phyloP scores from a whole-genome alignment of 2,888 invertebrate genomes.

The Scaptomyza polygonia region DNA sequence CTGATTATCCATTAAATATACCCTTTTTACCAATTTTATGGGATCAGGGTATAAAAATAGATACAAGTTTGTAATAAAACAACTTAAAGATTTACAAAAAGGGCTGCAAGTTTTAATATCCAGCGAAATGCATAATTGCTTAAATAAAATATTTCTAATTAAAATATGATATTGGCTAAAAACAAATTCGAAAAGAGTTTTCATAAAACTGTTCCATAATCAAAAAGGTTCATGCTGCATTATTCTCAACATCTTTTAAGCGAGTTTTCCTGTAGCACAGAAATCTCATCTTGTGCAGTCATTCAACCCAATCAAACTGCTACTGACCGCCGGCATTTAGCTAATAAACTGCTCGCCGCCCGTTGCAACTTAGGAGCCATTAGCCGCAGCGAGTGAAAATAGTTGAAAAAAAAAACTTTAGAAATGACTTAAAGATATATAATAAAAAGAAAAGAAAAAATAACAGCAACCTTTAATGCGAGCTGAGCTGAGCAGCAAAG shows the following conservation, averaged over 20 bases:
- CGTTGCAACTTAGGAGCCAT: slow-evolving; percentile 14
- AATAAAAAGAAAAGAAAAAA: too few relatives aligned
- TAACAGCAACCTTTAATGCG: slow-evolving; percentile 19
- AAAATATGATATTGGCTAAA: too few relatives aligned
- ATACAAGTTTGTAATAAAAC: too few relatives aligned
- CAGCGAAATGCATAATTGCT: too few relatives aligned
- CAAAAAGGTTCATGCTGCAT: not conserved
- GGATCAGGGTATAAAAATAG: too few relatives aligned
- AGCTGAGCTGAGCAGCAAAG: slow-evolving; percentile 14
- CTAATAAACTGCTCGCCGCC: slow-evolving; percentile 26
- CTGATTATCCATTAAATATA: too few relatives aligned
- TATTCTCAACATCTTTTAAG: not conserved
- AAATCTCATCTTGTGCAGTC: slow-evolving; percentile 35
- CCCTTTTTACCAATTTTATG: too few relatives aligned
- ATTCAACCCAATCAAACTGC: slow-evolving; percentile 40
- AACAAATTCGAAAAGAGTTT: too few relatives aligned
- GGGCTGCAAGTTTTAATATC: too few relatives aligned
- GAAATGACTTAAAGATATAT: too few relatives aligned
- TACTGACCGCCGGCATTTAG: slow-evolving; percentile 16
- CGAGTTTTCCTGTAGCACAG: slow-evolving; percentile 29
- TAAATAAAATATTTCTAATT: too few relatives aligned
- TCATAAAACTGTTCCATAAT: not conserved
- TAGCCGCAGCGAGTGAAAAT: slow-evolving; percentile 33
- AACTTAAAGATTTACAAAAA: too few relatives aligned
- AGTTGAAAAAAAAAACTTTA: slow-evolving; percentile 22